These are phyloP conservation scores for Vultur gryphus DNA, from an alignment of 2,797 vertebrate species.

Conservation along the genomic window DNA sequence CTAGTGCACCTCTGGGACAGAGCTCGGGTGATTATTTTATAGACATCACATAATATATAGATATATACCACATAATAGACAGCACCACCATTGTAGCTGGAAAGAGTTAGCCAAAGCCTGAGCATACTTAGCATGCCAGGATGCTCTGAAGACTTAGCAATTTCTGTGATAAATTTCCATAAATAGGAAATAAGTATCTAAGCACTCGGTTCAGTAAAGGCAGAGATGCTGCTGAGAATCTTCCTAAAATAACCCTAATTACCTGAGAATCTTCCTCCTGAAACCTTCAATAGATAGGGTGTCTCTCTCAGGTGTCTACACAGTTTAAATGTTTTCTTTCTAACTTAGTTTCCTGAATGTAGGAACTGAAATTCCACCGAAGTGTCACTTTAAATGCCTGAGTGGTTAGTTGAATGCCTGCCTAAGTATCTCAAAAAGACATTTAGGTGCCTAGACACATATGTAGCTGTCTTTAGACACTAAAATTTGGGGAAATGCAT, in stretches of 20 bases:
- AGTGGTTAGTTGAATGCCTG: not conserved
- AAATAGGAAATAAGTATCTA: not conserved
- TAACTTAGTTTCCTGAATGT: not conserved
- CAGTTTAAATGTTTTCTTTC: not conserved
- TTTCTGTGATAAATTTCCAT: not conserved
- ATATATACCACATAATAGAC: not conserved
- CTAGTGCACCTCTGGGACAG: not conserved
- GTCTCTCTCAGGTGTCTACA: not conserved
- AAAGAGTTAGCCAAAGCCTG: not conserved
- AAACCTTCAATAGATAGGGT: not conserved
- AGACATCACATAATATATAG: fast-evolving
- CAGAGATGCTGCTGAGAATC: not conserved
- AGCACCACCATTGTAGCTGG: not conserved
- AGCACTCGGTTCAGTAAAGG: not conserved
- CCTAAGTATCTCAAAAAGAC: not conserved
- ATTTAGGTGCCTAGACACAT: not conserved
- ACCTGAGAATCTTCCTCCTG: not conserved
- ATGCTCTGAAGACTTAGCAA: not conserved
- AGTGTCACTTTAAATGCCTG: not conserved
- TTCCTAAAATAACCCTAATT: not conserved
- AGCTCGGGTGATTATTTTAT: not conserved
- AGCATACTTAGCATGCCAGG: not conserved
- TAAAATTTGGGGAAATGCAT: not conserved
- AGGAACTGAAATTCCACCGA: not conserved
- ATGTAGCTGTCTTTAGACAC: not conserved